Conservation (phyloP, 2,797 vertebrate species). For the Lates japonicus region DNA sequence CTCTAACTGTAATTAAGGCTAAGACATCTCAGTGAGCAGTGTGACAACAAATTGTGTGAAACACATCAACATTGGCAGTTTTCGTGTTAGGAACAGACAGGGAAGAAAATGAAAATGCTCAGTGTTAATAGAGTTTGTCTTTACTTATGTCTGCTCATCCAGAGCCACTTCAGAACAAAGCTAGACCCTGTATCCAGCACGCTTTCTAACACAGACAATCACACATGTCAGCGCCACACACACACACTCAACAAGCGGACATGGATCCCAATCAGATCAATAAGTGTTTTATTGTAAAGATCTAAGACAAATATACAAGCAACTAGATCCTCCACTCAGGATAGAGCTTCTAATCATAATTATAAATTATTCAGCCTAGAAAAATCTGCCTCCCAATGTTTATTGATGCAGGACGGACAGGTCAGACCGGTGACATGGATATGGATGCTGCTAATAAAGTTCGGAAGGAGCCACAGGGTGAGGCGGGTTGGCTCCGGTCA, state of each 20-base stretch:
- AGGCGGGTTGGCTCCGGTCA: slow-evolving; percentile 72
- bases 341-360: slow-evolving; percentile 91
- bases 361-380: slow-evolving; percentile 93
- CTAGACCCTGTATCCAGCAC: slow-evolving; percentile 9
- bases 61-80: slow-evolving; percentile 1
- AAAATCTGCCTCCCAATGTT: slow-evolving; percentile 91
- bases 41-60: slow-evolving; percentile 30
- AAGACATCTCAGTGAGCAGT: slow-evolving; percentile 20
- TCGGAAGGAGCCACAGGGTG: slow-evolving; percentile 75
- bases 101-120: slow-evolving; percentile 26
- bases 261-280: no score
- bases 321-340: slow-evolving; percentile 84
- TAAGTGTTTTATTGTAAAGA: slow-evolving; percentile 88
- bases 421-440: slow-evolving; percentile 87
- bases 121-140: slow-evolving; percentile 34
- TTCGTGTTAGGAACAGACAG: slow-evolving; percentile 20
- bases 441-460: slow-evolving; percentile 85
- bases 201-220: slow-evolving; percentile 16
- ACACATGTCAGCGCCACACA: no score
- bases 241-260: slow-evolving; percentile 45
- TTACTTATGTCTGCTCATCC: slow-evolving; percentile 34
- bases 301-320: slow-evolving; percentile 86
- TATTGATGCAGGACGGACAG: slow-evolving; percentile 90
- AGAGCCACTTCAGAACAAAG: slow-evolving; percentile 41
- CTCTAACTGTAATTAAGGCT: slow-evolving; percentile 35